phyloP scores from a whole-genome alignment of 2,797 vertebrate species.

The Platyrinchus mystaceus region DNA sequence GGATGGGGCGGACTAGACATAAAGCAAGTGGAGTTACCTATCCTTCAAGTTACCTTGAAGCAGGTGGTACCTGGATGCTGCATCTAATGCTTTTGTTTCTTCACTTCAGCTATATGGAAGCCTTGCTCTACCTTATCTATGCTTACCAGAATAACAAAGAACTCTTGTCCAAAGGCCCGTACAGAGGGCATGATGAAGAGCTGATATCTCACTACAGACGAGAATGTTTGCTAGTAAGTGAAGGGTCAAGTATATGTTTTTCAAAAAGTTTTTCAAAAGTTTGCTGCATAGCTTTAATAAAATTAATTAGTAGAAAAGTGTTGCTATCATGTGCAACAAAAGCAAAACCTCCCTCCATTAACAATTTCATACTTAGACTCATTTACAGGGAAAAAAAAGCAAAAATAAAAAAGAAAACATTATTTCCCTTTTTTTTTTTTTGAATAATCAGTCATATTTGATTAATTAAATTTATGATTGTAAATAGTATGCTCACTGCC shows the following conservation, averaged over 20 bases:
- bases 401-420: background rate
- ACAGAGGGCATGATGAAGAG: conserved; percentile 90
- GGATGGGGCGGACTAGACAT: background rate
- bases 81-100: conserved; percentile 56
- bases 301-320: background rate
- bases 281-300: background rate
- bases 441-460: background rate
- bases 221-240: conserved; percentile 95
- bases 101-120: conserved; percentile 88
- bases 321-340: background rate
- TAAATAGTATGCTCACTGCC: background rate
- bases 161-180: conserved; percentile 88
- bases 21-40: background rate
- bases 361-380: background rate
- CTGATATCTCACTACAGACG: conserved; percentile 90
- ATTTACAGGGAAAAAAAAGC: background rate
- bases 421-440: background rate
- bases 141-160: conserved; percentile 97
- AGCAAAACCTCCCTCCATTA: background rate
- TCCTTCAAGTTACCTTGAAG: background rate
- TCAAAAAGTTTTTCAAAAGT: background rate
- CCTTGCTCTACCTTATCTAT: conserved; percentile 94
- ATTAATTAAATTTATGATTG: background rate
- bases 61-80: background rate
- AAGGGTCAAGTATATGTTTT: background rate